Evolutionary conservation across 2,888 invertebrate genomes (phyloP).

Genomic region (Schrankia costaestrigalis): DNA sequence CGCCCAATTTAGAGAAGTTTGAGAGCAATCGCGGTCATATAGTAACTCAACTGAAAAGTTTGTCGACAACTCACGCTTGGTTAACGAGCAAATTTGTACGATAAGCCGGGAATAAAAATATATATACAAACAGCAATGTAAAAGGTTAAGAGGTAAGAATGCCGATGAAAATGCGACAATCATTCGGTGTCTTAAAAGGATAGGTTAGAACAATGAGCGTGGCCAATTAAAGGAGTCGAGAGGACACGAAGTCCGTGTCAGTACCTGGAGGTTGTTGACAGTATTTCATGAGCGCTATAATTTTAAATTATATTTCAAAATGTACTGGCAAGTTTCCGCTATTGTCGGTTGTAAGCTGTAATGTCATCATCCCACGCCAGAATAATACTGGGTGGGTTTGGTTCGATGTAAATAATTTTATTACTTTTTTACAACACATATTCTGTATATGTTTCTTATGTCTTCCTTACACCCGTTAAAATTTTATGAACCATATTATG

Average conservation of each 20-base stretch:
- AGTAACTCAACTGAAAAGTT: conserved; percentile 50
- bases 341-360: conserved; percentile 40
- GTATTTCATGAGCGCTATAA: conserved; percentile 57
- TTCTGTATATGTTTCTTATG: conserved; percentile 13
- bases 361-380: conserved; percentile 48
- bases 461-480: conserved; percentile 6
- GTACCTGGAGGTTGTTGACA: conserved; percentile 50
- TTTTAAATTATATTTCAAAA: conserved; percentile 60
- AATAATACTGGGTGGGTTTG: conserved; percentile 28
- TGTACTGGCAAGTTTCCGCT: conserved; percentile 39
- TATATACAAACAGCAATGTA: conserved; percentile 35
- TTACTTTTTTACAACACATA: conserved; percentile 27
- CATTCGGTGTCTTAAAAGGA: conserved; percentile 47
- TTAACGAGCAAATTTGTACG: too few species aligned
- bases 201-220: conserved; percentile 53
- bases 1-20: conserved; percentile 56
- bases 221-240: conserved; percentile 63
- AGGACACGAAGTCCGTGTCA: conserved; percentile 62
- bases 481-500: conserved; percentile 9
- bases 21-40: conserved; percentile 33
- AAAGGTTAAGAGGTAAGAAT: conserved; percentile 48
- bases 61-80: conserved; percentile 38
- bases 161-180: conserved; percentile 36
- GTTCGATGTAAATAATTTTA: conserved; percentile 33
- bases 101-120: conserved; percentile 43